Percentiles rank a stretch among this genome's conserved stretches.
Conservation (phyloP, 2,113 vertebrate species). For the Oreotragus oreotragus region DNA sequence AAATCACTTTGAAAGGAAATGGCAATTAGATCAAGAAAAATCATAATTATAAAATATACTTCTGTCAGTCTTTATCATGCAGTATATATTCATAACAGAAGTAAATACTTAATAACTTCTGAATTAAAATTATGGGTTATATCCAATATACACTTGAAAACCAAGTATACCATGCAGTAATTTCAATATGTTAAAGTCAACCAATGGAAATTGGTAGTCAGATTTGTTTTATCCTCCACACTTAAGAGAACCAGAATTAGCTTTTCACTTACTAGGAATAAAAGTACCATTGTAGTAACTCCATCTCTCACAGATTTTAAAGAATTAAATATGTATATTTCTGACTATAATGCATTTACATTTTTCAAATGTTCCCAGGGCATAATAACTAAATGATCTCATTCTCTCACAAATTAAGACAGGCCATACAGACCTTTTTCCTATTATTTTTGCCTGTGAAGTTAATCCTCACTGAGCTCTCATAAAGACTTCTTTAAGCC, state of each 20-base stretch:
- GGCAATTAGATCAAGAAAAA: neutral
- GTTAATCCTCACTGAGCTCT: conserved; percentile 56
- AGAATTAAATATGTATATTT: conserved; percentile 19
- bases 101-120: neutral
- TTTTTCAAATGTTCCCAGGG: conserved; percentile 30
- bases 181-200: neutral
- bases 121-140: neutral
- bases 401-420: conserved; percentile 61
- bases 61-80: neutral
- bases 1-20: conserved; percentile 13
- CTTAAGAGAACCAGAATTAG: neutral
- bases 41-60: neutral
- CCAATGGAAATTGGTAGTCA: neutral
- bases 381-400: conserved; percentile 49
- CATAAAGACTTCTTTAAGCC: conserved; percentile 45
- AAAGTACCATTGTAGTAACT: neutral
- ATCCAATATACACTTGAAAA: neutral
- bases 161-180: neutral
- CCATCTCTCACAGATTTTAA: neutral
- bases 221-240: rapidly evolving
- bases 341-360: conserved; percentile 15
- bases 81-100: neutral
- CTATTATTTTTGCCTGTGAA: conserved; percentile 52
- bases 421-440: neutral
- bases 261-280: neutral